phyloP scores from a whole-genome alignment of 2,888 invertebrate genomes.

The Flabesymbios commensalis region DNA sequence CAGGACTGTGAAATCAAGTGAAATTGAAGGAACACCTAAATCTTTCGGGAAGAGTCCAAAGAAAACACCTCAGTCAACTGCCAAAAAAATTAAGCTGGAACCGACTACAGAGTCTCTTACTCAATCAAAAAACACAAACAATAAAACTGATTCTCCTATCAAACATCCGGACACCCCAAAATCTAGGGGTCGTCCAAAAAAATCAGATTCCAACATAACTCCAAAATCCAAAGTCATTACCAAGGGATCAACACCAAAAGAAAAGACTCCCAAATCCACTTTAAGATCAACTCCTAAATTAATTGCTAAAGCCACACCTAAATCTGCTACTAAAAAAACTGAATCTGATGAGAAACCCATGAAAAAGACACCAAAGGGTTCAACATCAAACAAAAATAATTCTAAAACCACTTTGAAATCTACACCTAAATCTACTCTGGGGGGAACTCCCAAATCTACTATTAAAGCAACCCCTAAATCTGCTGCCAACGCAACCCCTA shows the following conservation, averaged over 20 bases:
- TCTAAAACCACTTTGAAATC: not conserved
- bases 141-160: no score
- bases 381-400: not conserved
- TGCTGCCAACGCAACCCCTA: not conserved
- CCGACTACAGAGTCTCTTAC: no score
- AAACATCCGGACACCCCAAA: no score
- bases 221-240: no score
- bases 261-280: not conserved
- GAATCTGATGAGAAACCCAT: no score
- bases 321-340: not conserved
- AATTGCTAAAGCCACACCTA: not conserved
- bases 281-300: not conserved
- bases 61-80: not conserved
- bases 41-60: not conserved
- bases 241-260: not conserved
- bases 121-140: no score
- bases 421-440: not conserved
- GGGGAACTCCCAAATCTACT: not conserved
- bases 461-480: not conserved
- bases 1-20: not conserved
- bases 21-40: not conserved
- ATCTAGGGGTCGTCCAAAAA: no score
- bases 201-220: no score
- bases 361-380: not conserved
- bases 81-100: no score